Percentiles rank a stretch among this genome's conserved stretches.
Evolutionary conservation across 2,113 vertebrate species (phyloP).

Genomic region (Illadopsis cleaveri): DNA sequence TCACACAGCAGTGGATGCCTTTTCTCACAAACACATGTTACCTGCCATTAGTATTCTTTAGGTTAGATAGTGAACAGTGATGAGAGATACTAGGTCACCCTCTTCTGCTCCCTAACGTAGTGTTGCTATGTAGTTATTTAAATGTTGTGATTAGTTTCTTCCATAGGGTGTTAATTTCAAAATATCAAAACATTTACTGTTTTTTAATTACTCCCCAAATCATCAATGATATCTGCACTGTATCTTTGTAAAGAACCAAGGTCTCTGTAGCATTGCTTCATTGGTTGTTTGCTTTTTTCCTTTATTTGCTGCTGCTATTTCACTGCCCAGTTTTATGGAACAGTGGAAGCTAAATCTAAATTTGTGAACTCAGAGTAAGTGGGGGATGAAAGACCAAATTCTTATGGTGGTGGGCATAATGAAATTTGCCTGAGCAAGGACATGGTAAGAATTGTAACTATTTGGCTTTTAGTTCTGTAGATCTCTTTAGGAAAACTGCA

Average conservation of each 20-base stretch:
- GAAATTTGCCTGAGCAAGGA: background rate
- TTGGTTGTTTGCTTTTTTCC: background rate
- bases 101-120: background rate
- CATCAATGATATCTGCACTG: background rate
- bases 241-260: background rate
- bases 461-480: background rate
- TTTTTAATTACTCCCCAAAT: background rate
- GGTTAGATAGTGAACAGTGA: background rate
- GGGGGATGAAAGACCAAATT: background rate
- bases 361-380: background rate
- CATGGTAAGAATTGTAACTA: background rate
- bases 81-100: background rate
- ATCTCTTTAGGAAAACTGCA: background rate
- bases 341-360: background rate
- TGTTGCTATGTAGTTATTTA: background rate
- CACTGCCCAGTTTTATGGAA: background rate
- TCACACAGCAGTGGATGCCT: background rate
- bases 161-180: background rate
- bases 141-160: background rate
- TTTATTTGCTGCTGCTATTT: background rate
- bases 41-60: background rate
- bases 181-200: background rate
- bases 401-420: background rate
- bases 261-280: background rate
- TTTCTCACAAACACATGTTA: background rate